A percentile compares a stretch with the other conserved stretches of the same genome.
Conservation (phyloP, 2,888 invertebrate species). For the Penaeus monodon region DNA sequence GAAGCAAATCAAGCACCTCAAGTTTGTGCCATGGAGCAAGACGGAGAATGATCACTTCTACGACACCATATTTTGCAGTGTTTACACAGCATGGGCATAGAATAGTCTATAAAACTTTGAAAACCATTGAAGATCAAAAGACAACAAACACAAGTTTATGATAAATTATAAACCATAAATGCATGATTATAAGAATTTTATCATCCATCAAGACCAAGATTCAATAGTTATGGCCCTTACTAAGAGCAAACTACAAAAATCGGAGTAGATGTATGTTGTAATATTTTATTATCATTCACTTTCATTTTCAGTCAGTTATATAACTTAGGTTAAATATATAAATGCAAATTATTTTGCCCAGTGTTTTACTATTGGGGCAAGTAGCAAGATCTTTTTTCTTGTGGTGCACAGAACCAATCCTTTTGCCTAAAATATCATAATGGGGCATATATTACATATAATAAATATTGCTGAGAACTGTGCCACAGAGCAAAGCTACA, state of each 20-base stretch:
- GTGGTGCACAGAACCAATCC: slow-evolving; percentile 6
- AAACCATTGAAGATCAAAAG: not conserved
- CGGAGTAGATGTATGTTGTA: slow-evolving; percentile 11
- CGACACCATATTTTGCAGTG: not conserved
- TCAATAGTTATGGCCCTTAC: slow-evolving; percentile 21
- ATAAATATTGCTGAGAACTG: slow-evolving; percentile 2
- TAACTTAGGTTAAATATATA: slow-evolving; percentile 10
- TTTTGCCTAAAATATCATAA: slow-evolving; percentile 16
- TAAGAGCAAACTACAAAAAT: slow-evolving; percentile 32
- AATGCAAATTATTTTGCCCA: slow-evolving; percentile 22
- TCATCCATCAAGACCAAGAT: slow-evolving; percentile 11
- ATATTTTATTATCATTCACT: slow-evolving; percentile 22
- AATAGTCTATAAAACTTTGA: not conserved
- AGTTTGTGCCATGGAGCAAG: slow-evolving; percentile 4
- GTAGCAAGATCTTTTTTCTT: not conserved
- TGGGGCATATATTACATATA: slow-evolving; percentile 10
- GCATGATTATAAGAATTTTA: no score
- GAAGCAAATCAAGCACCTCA: slow-evolving; percentile 18
- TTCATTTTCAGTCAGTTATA: slow-evolving; percentile 18
- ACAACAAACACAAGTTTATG: no score
- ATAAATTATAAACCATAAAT: no score
- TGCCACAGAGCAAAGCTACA: slow-evolving; percentile 2
- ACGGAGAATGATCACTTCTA: slow-evolving; percentile 3
- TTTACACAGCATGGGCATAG: not conserved
- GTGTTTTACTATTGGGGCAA: slow-evolving; percentile 8